Evolutionary conservation across 2,113 vertebrate genomes (phyloP).

Genomic region (Butorides virescens): DNA sequence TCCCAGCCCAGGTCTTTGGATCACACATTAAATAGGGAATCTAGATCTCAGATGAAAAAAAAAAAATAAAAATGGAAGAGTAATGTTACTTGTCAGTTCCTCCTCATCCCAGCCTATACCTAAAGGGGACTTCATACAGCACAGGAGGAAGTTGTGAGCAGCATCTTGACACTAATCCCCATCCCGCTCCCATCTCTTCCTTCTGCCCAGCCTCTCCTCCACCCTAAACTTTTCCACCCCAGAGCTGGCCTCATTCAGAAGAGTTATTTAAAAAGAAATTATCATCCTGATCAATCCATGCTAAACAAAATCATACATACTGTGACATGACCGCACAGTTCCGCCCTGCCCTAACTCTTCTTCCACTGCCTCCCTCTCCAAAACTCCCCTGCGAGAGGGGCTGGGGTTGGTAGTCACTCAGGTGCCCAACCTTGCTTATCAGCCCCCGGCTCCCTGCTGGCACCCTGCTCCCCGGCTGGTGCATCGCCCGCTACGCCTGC

Average conservation of each 20-base stretch:
- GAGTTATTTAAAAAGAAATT: not conserved
- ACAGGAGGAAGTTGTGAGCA: not conserved
- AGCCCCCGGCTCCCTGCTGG: not conserved
- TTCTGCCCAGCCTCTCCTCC: not conserved
- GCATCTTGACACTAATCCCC: not conserved
- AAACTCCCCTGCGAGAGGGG: not conserved
- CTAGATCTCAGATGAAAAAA: accelerated
- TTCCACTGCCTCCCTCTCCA: not conserved
- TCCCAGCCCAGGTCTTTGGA: not conserved
- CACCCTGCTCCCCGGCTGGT: not conserved
- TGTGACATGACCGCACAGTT: not conserved
- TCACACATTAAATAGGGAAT: not conserved
- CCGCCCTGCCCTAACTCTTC: not conserved
- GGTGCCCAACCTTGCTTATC: not conserved
- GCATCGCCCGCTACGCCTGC: not conserved
- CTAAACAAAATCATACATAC: not conserved
- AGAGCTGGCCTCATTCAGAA: not conserved
- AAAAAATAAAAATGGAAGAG: accelerated
- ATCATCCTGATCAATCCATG: not conserved
- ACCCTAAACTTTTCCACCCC: not conserved
- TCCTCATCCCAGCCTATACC: not conserved
- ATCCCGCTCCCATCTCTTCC: not conserved
- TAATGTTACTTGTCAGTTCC: not conserved
- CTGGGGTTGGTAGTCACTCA: not conserved
- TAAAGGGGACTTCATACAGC: not conserved